These are phyloP conservation scores for Vulpes vulpes DNA, from an alignment of 2,113 vertebrate genomes.

Conservation along the genomic window DNA sequence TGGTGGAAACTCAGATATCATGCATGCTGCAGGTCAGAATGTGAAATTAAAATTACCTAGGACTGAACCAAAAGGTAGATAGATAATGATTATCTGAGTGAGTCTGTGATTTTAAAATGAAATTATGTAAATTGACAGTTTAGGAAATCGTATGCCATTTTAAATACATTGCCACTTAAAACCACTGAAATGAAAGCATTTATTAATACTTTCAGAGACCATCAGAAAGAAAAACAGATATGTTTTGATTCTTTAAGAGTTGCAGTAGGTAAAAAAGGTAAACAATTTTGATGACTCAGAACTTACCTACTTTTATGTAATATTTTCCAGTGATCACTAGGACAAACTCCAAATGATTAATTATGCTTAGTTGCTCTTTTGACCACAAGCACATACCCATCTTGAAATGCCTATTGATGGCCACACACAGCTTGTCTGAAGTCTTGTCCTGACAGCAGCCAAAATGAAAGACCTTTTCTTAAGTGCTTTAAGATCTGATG, in stretches of 20 bases:
- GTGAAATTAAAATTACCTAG: not conserved
- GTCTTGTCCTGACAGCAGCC: not conserved
- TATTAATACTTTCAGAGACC: not conserved
- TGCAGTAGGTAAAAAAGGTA: not conserved
- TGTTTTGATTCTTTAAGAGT: not conserved
- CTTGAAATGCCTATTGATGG: not conserved
- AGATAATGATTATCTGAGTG: too few relatives aligned
- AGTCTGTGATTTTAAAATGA: not conserved
- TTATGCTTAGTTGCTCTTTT: not conserved
- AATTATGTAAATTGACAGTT: not conserved
- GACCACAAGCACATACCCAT: too few relatives aligned
- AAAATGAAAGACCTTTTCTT: not conserved
- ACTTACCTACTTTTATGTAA: not conserved
- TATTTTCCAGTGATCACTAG: not conserved
- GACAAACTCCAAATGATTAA: not conserved
- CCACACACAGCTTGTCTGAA: not conserved
- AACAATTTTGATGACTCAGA: not conserved
- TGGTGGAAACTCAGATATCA: not conserved
- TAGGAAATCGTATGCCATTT: not conserved
- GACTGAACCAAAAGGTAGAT: rapidly evolving
- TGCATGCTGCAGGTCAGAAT: rapidly evolving
- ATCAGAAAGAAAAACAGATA: not conserved
- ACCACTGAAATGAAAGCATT: not conserved
- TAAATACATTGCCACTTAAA: not conserved
- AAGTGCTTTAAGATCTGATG: not conserved